Base-by-base conservation (phyloP, 2,888 invertebrate species). In the Leptopterna dolabrata region DNA sequence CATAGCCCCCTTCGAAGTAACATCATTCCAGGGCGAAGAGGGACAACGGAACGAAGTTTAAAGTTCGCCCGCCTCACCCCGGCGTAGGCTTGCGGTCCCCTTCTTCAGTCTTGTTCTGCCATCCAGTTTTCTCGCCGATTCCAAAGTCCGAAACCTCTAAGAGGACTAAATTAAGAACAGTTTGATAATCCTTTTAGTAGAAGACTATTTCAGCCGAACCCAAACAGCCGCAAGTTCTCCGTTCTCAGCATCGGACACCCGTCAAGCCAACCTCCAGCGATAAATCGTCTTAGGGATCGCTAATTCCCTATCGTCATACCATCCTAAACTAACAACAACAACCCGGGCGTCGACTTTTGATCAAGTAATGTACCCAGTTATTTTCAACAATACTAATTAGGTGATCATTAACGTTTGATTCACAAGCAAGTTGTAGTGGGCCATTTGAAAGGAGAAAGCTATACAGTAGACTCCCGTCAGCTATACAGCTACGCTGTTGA, bases 121-220 rank as follows among this genome's bases (percentile, higher is more conserved):
- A 71, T 36, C 73, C 78, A 27, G 41, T 45, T 78, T 78, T 76
- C 45, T 43, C 41, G 36, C 45, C 24, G 63, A 27, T 63, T 24
- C n/a, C 85, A 47, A 71, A 85, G 85, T 47, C 51, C 76, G 29
- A 85, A 85, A 83, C 71, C 85, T 45, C 51, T 85, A 85, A 85
- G 76, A 85, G 73, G 85, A 76, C 73, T 85, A 85, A 85, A 71
- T 85, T 47, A 76, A 85, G 85, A 30, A 85, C 85, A 55, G 85
- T 85, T 85, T 85, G 47, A 85, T 85, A 71, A 85, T 85, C 85
- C 73, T 73, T 76, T 85, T 85, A 45, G 41, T 2, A 19, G 30
- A 30, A 41, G 30, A 81, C 29, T 51, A 24, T 27, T 45, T 41
- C 78, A 43, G 14, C 11, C 47, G n/a, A 45, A 45, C 45, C 27